Conservation (phyloP, 2,113 vertebrate genomes). For the Cyprinus carpio region DNA sequence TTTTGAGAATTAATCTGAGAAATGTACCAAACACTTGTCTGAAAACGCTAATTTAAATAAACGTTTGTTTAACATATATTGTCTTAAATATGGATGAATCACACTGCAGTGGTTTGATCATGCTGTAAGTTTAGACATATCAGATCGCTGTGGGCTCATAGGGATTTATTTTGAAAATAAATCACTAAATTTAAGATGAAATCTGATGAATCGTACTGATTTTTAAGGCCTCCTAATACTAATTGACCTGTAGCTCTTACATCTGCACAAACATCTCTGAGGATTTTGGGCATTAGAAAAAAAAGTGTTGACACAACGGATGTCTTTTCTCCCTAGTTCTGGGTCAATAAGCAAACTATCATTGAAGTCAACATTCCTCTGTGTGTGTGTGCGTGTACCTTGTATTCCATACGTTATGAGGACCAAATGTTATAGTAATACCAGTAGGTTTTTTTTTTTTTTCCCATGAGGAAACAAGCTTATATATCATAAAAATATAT, state of each 20-base stretch:
- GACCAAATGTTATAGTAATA: too few relatives aligned
- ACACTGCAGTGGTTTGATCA: too few relatives aligned
- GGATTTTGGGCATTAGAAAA: constrained; percentile 33
- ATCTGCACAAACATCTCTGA: constrained; percentile 26
- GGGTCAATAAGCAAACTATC: constrained; percentile 26
- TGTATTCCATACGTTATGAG: too few relatives aligned
- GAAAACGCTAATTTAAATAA: too few relatives aligned
- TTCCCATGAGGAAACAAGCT: too few relatives aligned
- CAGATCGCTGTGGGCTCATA: not conserved
- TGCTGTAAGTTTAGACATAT: not conserved
- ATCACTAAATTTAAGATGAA: not conserved
- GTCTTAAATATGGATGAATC: too few relatives aligned
- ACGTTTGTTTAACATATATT: too few relatives aligned
- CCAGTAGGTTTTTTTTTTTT: too few relatives aligned
- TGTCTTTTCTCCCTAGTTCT: constrained; percentile 19
- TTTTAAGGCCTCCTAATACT: not conserved
- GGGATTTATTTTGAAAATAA: not conserved
- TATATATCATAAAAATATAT: too few relatives aligned
- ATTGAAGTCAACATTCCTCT: not conserved
- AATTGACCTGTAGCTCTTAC: constrained; percentile 48
- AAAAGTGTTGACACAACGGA: constrained; percentile 44
- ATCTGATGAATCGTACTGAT: not conserved
- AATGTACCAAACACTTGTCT: not conserved
- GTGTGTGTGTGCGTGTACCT: constrained; percentile 26
- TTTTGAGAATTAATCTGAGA: too few relatives aligned